Evolutionary conservation across 2,888 invertebrate species (phyloP).

Genomic region (Acanthosepion esculentum): DNA sequence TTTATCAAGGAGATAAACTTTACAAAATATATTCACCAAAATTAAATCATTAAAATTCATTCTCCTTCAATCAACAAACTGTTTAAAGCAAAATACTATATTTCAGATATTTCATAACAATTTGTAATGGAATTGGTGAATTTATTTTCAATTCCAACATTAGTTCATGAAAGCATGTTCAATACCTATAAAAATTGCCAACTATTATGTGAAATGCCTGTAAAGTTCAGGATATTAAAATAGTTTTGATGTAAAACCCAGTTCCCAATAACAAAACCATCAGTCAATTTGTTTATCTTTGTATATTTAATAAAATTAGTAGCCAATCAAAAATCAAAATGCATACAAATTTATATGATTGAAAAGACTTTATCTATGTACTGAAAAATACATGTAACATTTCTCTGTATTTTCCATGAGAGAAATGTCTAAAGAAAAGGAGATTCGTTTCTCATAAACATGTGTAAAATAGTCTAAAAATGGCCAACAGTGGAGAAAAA

Average conservation of each 20-base stretch:
- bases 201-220: background rate
- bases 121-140: too few relatives aligned
- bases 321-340: conserved; percentile 42
- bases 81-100: too few relatives aligned
- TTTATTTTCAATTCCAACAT: too few relatives aligned
- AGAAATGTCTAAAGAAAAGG: background rate
- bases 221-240: background rate
- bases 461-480: background rate
- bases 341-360: conserved; percentile 4
- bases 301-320: conserved; percentile 17
- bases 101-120: too few relatives aligned
- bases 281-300: background rate
- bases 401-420: background rate
- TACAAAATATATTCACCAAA: too few relatives aligned
- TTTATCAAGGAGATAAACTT: too few relatives aligned
- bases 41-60: too few relatives aligned
- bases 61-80: too few relatives aligned
- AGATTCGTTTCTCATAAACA: background rate
- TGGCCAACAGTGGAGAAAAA: conserved; percentile 7
- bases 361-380: background rate
- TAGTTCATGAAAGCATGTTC: too few relatives aligned
- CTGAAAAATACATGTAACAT: background rate
- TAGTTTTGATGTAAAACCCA: background rate
- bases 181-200: too few relatives aligned
- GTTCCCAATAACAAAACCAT: background rate